Base-by-base conservation (phyloP, 2,888 invertebrate genomes). In the Calliphora vomitoria region DNA sequence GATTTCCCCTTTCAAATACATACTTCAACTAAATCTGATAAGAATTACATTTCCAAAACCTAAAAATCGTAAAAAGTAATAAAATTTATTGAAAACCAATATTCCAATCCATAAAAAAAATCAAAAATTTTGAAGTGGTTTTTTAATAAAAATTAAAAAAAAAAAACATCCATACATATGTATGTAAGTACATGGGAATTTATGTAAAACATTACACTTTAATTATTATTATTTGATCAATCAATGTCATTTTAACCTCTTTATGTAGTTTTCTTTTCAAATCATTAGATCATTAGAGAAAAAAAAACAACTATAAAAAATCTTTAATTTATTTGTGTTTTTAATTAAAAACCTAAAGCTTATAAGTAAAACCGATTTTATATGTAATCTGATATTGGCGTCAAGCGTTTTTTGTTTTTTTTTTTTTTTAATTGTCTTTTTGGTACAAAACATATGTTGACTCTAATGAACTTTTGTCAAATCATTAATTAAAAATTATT, bases 161-260 rank as follows among this genome's bases (percentile, higher is more conserved):
- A n/a, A n/a, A n/a, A n/a, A n/a, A n/a, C n/a, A n/a, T n/a, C n/a
- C n/a, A n/a, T n/a, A n/a, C n/a, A 50, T 15, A 50, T 15, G 6
- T 50, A 4, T 25, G 4, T 11, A 20, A 6, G 41, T 38, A 6
- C 50, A 41, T 71, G 47, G 35, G 72, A 74, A 55, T 11, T 55
- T 72, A 15, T 69, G 10, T 20, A 60, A 8, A 1, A 5, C 13
- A 47, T 44, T n/a, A 20, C 15, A 20, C 20, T 8, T 3, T 35
- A n/a, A n/a, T 72, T 41, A 53, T 72, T 41, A 53, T 44, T 74
- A 20, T 18, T 69, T n/a, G 53, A 53, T 76, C 75, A 50, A 69
- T 82, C 50, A 69, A 41, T 82, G 82, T 50, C 82, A 60, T 15
- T 79, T 35, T 60, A 15, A 60, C 18, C 47, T 50, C 4, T 64